Percentiles rank a stretch among this genome's conserved stretches.
phyloP scores from a whole-genome alignment of 2,113 vertebrate species.

The Pipra filicauda region DNA sequence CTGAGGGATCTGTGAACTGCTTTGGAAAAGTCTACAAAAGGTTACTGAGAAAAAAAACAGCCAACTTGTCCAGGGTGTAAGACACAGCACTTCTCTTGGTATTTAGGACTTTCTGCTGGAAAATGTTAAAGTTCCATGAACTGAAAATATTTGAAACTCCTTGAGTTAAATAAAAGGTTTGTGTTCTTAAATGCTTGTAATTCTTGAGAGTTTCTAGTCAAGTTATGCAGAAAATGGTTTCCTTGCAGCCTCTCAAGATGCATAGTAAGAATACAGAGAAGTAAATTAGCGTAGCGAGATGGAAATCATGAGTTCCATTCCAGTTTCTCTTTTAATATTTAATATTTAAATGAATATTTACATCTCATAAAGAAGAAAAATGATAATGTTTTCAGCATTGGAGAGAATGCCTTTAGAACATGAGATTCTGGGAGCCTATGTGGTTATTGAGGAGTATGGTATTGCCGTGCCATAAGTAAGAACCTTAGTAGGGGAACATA shows the following conservation, averaged over 20 bases:
- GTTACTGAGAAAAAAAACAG: not conserved
- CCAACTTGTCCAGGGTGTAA: not conserved
- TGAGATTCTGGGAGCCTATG: not conserved
- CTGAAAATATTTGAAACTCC: not conserved
- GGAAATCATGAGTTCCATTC: not conserved
- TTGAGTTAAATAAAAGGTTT: not conserved
- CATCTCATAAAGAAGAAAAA: not conserved
- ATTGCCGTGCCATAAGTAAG: not conserved
- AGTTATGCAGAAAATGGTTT: not conserved
- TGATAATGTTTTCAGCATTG: not conserved
- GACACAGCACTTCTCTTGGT: not conserved
- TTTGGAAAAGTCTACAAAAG: not conserved
- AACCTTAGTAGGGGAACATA: not conserved
- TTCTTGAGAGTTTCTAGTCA: not conserved
- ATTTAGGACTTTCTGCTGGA: not conserved
- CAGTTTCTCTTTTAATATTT: conserved; percentile 1
- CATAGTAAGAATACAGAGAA: not conserved
- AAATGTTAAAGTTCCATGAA: not conserved
- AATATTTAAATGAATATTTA: conserved; percentile 9
- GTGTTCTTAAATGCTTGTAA: not conserved
- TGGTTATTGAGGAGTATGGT: not conserved
- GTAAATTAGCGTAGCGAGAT: not conserved
- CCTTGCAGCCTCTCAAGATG: not conserved
- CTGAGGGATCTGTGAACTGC: not conserved
- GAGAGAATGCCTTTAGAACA: not conserved